A percentile compares a stretch with the other conserved stretches of the same genome.
Conservation (phyloP, 2,888 invertebrate genomes). For the Lithosia quadra region DNA sequence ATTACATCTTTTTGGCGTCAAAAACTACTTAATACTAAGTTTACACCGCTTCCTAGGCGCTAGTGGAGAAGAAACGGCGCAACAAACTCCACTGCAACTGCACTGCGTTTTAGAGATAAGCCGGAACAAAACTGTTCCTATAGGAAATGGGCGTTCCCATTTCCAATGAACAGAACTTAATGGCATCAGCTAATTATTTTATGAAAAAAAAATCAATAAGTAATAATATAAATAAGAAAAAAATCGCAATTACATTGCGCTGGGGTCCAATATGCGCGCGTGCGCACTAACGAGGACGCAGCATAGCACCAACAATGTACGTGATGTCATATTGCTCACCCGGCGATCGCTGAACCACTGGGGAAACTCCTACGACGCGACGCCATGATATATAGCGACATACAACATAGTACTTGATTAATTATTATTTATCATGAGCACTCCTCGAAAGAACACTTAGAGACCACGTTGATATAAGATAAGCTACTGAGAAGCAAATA, state of each 20-base stretch:
- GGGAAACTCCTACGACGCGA: neutral
- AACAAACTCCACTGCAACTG: too few species aligned
- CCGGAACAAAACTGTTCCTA: too few species aligned
- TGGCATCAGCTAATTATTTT: too few species aligned
- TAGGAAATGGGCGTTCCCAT: too few species aligned
- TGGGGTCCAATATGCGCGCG: neutral
- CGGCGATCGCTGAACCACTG: neutral
- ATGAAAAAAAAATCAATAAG: too few species aligned
- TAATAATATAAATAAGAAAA: neutral
- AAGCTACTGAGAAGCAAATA: neutral
- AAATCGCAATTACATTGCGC: neutral
- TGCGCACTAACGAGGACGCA: neutral
- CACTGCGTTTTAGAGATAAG: too few species aligned
- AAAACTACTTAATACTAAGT: too few species aligned
- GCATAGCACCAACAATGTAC: neutral
- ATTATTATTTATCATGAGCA: neutral
- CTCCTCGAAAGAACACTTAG: neutral
- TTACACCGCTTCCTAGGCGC: too few species aligned
- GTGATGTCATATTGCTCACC: neutral
- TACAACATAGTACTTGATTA: neutral
- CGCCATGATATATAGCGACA: neutral
- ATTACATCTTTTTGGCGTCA: too few species aligned
- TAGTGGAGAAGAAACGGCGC: too few species aligned
- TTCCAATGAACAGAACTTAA: too few species aligned
- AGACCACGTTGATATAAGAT: slow-evolving; percentile 2